These are phyloP conservation scores for Enhydra lutris DNA, from an alignment of 2,113 vertebrate genomes.

Conservation along the genomic window DNA sequence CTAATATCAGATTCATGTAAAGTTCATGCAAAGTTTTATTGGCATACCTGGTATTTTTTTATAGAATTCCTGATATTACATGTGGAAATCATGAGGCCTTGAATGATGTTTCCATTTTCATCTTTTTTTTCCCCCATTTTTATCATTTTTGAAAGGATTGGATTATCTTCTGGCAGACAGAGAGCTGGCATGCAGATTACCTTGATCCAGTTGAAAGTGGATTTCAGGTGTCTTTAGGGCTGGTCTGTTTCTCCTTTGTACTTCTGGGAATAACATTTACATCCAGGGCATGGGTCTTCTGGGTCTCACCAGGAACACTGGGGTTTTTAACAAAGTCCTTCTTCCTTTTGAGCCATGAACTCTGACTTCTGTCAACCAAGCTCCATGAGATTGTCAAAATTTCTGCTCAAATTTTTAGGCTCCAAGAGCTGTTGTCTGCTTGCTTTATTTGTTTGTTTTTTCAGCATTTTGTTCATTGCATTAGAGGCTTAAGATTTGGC, in stretches of 20 bases:
- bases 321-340: not conserved
- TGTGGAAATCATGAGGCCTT: not conserved
- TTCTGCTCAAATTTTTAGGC: not conserved
- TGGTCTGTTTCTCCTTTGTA: not conserved
- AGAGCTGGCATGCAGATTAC: not conserved
- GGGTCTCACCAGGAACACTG: not conserved
- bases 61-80: not conserved
- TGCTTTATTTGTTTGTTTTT: not conserved
- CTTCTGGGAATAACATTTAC: not conserved
- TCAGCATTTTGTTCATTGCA: not conserved
- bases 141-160: not conserved
- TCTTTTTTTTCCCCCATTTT: not conserved
- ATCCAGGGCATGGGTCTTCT: not conserved
- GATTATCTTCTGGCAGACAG: not conserved
- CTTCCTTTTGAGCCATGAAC: not conserved
- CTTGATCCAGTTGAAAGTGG: not conserved
- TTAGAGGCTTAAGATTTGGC: not conserved
- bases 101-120: not conserved
- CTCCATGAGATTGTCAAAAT: not conserved
- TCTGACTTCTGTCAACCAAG: not conserved
- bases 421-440: not conserved
- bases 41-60: not conserved
- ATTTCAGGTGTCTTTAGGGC: not conserved
- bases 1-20: not conserved
- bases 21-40: not conserved